phyloP scores from a whole-genome alignment of 2,113 vertebrate genomes.

The Zosterops hypoxanthus region DNA sequence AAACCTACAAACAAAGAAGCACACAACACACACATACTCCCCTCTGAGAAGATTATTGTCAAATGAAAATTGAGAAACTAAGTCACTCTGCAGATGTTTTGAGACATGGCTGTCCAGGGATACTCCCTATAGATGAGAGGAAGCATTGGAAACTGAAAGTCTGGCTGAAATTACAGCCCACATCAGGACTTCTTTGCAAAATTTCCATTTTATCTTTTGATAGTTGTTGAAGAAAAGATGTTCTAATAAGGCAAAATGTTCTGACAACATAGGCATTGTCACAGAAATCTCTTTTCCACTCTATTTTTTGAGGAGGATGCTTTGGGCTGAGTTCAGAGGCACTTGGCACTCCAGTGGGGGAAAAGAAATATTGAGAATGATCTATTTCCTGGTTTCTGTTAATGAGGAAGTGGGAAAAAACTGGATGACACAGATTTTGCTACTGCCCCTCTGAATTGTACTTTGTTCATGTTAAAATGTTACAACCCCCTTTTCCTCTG shows the following conservation, averaged over 20 bases:
- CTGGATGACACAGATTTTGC: not conserved
- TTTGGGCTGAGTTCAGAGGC: not conserved
- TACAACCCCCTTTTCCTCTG: not conserved
- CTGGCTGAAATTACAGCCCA: not conserved
- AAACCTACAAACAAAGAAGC: not conserved
- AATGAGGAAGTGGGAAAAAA: not conserved
- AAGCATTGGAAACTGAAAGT: not conserved
- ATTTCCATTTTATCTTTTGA: not conserved
- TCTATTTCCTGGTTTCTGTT: not conserved
- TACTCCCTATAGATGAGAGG: not conserved
- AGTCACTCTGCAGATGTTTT: not conserved
- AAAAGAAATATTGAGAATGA: not conserved
- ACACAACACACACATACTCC: too few species aligned
- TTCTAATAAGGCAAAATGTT: not conserved
- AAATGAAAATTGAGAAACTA: not conserved
- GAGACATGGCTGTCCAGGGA: not conserved
- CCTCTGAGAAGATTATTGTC: not conserved
- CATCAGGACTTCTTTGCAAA: not conserved
- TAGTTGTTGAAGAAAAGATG: not conserved
- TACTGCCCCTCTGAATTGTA: not conserved
- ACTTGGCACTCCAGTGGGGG: not conserved
- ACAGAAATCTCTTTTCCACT: not conserved
- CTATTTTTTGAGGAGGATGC: not conserved
- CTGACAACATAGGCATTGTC: not conserved
- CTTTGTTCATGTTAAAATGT: not conserved